Conservation (phyloP, 2,113 vertebrate species). For the Tragelaphus buxtoni region DNA sequence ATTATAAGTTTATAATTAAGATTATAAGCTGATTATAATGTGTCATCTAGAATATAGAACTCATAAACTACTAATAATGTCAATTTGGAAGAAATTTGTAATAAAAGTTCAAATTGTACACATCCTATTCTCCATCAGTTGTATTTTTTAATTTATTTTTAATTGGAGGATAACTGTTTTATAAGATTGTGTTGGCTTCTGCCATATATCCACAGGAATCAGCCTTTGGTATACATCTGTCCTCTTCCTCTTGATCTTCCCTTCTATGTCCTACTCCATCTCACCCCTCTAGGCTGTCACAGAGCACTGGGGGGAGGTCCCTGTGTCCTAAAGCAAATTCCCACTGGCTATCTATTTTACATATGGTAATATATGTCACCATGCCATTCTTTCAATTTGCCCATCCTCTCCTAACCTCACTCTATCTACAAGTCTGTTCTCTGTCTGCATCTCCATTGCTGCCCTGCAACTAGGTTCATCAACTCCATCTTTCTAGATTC, state of each 20-base stretch:
- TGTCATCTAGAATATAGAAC: not conserved
- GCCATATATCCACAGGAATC: not conserved
- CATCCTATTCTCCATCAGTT: not conserved
- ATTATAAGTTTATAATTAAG: too few species aligned
- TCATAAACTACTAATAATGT: not conserved
- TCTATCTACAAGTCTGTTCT: not conserved
- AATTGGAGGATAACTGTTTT: not conserved
- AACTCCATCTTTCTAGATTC: not conserved
- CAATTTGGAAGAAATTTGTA: not conserved
- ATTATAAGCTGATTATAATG: too few species aligned
- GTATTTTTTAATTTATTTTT: not conserved
- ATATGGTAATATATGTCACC: not conserved
- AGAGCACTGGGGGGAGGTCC: not conserved
- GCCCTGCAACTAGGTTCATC: not conserved
- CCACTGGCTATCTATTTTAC: not conserved
- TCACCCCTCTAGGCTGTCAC: not conserved
- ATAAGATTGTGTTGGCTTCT: not conserved
- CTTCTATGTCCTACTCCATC: not conserved
- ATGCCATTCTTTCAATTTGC: not conserved
- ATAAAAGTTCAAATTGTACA: not conserved
- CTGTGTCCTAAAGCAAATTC: not conserved
- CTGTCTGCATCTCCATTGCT: not conserved
- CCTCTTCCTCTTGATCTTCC: not conserved
- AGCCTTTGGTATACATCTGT: not conserved
- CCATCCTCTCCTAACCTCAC: not conserved